Base-by-base conservation (phyloP, 2,113 vertebrate genomes). In the Collichthys lucidus region DNA sequence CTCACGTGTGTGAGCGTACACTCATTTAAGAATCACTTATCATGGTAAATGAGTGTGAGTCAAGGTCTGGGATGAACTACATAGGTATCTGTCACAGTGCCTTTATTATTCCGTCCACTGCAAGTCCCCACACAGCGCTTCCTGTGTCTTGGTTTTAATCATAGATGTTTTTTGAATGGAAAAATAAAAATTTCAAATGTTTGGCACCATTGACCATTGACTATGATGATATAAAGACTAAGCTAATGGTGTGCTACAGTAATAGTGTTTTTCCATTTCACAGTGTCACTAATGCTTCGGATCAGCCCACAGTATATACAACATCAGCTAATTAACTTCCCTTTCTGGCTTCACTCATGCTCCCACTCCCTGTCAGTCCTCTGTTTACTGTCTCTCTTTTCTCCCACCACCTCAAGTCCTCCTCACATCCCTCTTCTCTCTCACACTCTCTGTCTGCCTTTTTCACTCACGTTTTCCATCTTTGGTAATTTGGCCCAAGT, bases 401-500 rank as follows among this genome's bases (percentile, higher is more conserved):
- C 52, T 44, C 67, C 16, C 22, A 40, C 35, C 47, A n/a, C 17
- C 20, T 12, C 31, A 24, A 2, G 29, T 46, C 52, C 9, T 59
- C 22, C 67, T 60, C 52, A 26, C 80, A n/a, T 6, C 52, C 35
- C 24, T 74, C 82, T 69, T 56, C 57, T 81, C 75, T 53, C 52
- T 47, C 26, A 29, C 26, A n/a, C 57, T 31, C 66, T 52, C 64
- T 57, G 26, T 79, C 56, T 72, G 57, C 52, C 14, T 31, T 17
- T 64, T 65, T 79, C 52, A 10, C 79, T 73, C 83, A 52, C 15
- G 4, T 86, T 89, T 80, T 86, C 87, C 82, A 83, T 91, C 89
- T 91, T 87, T 74, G 69, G 68, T 90, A 73, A 89, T 92, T 92
- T 92, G 87, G 90, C 86, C 80, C 88, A 80, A 92, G 90, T 91